Base-by-base conservation (phyloP, 2,888 invertebrate species). In the Netelia melanura region DNA sequence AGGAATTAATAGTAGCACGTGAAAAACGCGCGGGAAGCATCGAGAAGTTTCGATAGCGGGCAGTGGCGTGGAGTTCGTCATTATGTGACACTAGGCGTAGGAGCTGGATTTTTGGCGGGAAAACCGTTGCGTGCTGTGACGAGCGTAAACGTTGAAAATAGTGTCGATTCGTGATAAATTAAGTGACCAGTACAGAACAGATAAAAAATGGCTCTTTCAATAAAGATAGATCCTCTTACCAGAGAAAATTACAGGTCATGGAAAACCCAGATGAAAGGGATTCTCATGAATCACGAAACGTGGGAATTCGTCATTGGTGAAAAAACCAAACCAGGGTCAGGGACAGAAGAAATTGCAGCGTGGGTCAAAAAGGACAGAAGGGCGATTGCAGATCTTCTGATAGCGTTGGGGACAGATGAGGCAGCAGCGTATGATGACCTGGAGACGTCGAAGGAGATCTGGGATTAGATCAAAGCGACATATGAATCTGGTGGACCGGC, bases 401-500 rank as follows among this genome's bases (percentile, higher is more conserved):
- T 83, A 10, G 72, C 83, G 2, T 14, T 83, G 10, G 76, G 83
- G 0, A 61, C 68, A 23, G 68, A 68, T 0, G 75, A 79, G 8
- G 44, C 67, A 23, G 54, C 62, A 2, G 54, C 25, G 44, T 81
- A 75, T 44, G 67, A 81, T 30, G 81, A 67, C 30, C 11, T 75
- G 65, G 43, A 56, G 10, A 81, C 81, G n/a, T 65, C 81, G 21
- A 44, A 61, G 44, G 68, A 65, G 56, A 75, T 81, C 17, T 81
- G 81, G 81, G 74, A 74, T 10, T 67, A 67, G 11, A 67, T 81
- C 25, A 76, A 81, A 23, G 17, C 38, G 30, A 72, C 62, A 25
- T 83, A 81, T 52, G 68, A 86, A 38, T 86, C 87, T 10, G 68
- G 65, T 10, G 85, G 88, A 9, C 87, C 85, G 1, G 86, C 87